A percentile compares a stretch with the other conserved stretches of the same genome.
Conservation (phyloP, 2,113 vertebrate genomes). For the Sceloporus undulatus region DNA sequence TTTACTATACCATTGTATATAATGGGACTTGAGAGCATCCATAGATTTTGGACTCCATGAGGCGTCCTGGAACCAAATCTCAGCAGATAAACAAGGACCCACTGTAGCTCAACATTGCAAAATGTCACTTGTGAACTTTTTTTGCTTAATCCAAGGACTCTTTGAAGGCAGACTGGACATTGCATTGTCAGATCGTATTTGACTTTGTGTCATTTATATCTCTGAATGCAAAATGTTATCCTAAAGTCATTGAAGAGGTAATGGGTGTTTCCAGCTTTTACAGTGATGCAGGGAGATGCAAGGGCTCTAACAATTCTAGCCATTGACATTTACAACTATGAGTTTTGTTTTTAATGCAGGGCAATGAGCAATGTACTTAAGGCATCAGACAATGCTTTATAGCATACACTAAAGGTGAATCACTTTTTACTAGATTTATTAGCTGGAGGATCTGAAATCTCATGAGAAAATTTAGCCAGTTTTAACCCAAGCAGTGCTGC, state of each 20-base stretch:
- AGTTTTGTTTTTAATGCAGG: constrained; percentile 84
- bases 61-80: no score
- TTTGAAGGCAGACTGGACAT: constrained; percentile 71
- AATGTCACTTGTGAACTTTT: constrained; percentile 62
- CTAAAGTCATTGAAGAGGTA: constrained; percentile 77
- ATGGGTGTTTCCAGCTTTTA: constrained; percentile 79
- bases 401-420: constrained; percentile 83
- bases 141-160: constrained; percentile 61
- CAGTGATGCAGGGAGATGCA: constrained; percentile 70
- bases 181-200: constrained; percentile 74
- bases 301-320: constrained; percentile 77
- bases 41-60: no score
- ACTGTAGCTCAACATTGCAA: constrained; percentile 53
- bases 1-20: no score
- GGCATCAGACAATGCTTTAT: constrained; percentile 82
- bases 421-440: constrained; percentile 82
- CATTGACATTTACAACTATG: constrained; percentile 85
- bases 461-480: constrained; percentile 78
- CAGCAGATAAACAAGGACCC: no score
- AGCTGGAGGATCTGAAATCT: constrained; percentile 76
- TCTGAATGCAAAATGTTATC: constrained; percentile 78
- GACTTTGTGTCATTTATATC: constrained; percentile 80
- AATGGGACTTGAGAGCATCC: no score
- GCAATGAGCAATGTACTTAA: constrained; percentile 83
- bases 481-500: constrained; percentile 78